Evolutionary conservation across 2,113 vertebrate species (phyloP), one percentile per base, ranked within the genome.

Genomic region (Copsychus sechellarum): DNA sequence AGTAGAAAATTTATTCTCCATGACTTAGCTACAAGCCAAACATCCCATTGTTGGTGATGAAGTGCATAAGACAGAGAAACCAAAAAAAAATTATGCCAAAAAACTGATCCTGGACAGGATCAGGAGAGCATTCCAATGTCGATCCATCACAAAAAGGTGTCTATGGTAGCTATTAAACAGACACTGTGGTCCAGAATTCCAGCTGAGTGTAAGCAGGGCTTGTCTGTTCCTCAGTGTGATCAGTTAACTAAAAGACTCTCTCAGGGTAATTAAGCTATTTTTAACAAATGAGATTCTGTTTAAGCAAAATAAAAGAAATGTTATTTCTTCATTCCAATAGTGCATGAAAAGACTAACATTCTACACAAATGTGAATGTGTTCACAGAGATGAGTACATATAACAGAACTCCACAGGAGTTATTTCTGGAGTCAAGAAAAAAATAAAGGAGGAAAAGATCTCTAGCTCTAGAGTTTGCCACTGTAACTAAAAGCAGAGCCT

Each of bases 281-380:
- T 60, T 65, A 92, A 82, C 34, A 89, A 81, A 73, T 43, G 13
- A 82, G 19, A 43, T 29, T 47, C 38, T 57, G 14, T 62, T 80
- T 62, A 87, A 69, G 66, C 9, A 85, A 94, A 96, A 38, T 48
- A 65, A 93, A 95, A 76, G 40, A 69, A 88, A 43, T 67, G 33
- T 67, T 66, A 56, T 77, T 91, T 91, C 65, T 71, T 92, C 33
- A 69, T 77, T 92, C 81, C 72, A 92, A 73, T 47, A 91, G 45
- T 8, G 38, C 48, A 38, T 29, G 22, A n/a, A 51, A 95, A 84
- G 38, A 57, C 25, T 51, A 92, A 80, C 17, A 82, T 14, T 48
- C 34, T 43, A 65, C 20, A 54, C 28, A 66, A 66, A 71, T 10
- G 47, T 58, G 69, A 81, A 57, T 31, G 40, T 64, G 51, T 81